Conservation (phyloP, 2,888 invertebrate species). For the Callimorpha dominula region DNA sequence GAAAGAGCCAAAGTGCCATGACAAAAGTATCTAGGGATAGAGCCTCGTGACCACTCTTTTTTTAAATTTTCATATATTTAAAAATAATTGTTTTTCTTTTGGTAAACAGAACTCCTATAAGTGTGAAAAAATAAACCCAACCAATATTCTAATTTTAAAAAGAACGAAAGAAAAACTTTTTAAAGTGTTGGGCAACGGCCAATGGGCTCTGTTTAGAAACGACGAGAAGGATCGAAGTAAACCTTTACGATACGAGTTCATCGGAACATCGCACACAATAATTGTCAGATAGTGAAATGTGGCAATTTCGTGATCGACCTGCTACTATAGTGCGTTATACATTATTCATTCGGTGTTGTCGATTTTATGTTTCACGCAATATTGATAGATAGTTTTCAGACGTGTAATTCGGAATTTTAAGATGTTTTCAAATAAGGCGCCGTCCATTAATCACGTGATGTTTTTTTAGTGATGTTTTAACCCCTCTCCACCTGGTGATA, state of each 20-base stretch:
- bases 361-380: not conserved
- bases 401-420: not conserved
- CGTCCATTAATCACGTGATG: no score
- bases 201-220: not conserved
- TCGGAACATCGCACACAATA: conserved; percentile 10
- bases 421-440: no score
- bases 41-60: no score
- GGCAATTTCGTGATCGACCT: conserved; percentile 8
- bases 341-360: conserved; percentile 7
- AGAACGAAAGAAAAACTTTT: not conserved
- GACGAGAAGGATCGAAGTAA: conserved; percentile 1
- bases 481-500: no score
- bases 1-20: no score
- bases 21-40: no score
- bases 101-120: no score
- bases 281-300: conserved; percentile 6
- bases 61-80: no score
- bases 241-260: conserved; percentile 2
- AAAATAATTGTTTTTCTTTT: no score
- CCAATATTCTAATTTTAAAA: not conserved
- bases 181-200: conserved; percentile 6
- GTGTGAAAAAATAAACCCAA: not conserved
- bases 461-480: no score
- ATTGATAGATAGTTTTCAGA: not conserved
- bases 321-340: not conserved